Evolutionary conservation across 2,888 invertebrate species (phyloP).

Genomic region (Acanthosepion lycidas): DNA sequence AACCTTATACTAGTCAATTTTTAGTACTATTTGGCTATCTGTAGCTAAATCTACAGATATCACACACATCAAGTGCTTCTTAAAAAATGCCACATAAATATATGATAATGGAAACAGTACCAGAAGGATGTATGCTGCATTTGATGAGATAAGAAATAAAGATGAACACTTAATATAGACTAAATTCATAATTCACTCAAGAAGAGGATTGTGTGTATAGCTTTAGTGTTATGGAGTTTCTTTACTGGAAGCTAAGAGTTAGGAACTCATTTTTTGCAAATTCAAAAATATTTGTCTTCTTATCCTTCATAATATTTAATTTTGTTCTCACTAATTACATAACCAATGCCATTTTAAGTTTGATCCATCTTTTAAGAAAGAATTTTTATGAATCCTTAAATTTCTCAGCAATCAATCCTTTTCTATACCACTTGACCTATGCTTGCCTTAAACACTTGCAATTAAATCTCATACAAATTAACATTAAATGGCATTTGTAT

Average conservation of each 20-base stretch:
- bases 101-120: not conserved
- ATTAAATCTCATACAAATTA: not conserved
- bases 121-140: not conserved
- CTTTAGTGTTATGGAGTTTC: not conserved
- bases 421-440: not conserved
- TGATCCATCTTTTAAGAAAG: not conserved
- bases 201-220: not conserved
- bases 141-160: not conserved
- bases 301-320: not conserved
- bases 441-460: not conserved
- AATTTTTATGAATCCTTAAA: not conserved
- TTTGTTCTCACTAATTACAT: not conserved
- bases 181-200: not conserved
- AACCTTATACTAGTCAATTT: not conserved
- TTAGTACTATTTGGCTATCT: not conserved
- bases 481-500: not conserved
- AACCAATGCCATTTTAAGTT: not conserved
- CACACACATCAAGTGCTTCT: not conserved
- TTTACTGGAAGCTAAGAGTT: not conserved
- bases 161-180: not conserved
- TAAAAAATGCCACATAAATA: not conserved
- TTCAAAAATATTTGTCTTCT: not conserved
- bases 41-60: not conserved
- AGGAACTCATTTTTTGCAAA: not conserved
- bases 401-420: not conserved